Base-by-base conservation (phyloP, 1,140 invertebrate genomes). In the Calycopis cecrops region DNA sequence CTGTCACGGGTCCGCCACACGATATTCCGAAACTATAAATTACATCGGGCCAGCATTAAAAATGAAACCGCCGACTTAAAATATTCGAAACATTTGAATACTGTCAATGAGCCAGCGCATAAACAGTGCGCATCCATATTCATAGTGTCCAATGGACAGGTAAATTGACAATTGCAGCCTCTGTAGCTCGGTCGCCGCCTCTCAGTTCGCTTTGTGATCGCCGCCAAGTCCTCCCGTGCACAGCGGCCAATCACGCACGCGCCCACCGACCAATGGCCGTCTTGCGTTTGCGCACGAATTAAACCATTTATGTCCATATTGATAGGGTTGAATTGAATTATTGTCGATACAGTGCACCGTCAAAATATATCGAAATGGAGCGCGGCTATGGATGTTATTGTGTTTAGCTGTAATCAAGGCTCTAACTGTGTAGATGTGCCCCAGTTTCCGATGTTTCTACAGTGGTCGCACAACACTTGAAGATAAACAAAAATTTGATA, bases 121-220 rank as follows among this genome's bases (percentile, higher is more conserved):
- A 54, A 54, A 54, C 42, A 54, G 21, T 54, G 52, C 42, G 52
- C 52, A 54, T 69, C 63, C 73, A 76, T 76, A 74, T 76, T 76
- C 72, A 79, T 77, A 75, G 62, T 62, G 62, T 59, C 65, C 48
- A 61, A 61, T 62, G 67, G 71, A 73, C 69, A 71, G 60, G 68
- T 70, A 69, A 76, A 60, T 63, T 73, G 73, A 76, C 73, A 78
- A 65, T 68, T 71, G 62, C 73, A 71, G 66, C 63, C 65, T 65
- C 59, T 67, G 71, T 59, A 69, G 42, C 38, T 57, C 65, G 65
- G 63, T 67, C 65, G 52, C 73, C 77, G 75, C 77, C 77, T 80
- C 73, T 78, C 68, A 48, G 54, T 47, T 21, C 58, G 48, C 78
- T 81, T 76, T 79, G 72, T 69, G 69, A 55, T 63, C 68, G 76